A percentile compares a stretch with the other conserved stretches of the same genome.
Conservation (phyloP, 2,888 invertebrate genomes). For the Empis livida region DNA sequence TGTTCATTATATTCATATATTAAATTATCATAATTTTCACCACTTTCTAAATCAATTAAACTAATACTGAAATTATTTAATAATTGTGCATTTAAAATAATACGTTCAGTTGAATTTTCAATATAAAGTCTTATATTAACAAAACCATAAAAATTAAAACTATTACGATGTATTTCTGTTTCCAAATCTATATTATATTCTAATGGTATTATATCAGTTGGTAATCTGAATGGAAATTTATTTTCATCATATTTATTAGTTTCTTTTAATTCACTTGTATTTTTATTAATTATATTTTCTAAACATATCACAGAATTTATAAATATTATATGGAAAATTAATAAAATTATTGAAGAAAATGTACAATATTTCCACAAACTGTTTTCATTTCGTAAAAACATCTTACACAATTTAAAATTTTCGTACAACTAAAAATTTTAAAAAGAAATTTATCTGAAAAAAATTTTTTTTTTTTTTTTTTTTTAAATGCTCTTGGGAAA, state of each 20-base stretch:
- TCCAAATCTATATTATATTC: slow-evolving; percentile 40
- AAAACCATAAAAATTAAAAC: slow-evolving; percentile 30
- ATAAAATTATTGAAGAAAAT: too few relatives aligned
- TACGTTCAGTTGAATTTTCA: not conserved
- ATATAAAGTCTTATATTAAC: slow-evolving; percentile 25
- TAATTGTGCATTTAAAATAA: not conserved
- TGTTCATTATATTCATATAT: slow-evolving; percentile 18
- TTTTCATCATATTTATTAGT: not conserved
- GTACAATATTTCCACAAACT: too few relatives aligned
- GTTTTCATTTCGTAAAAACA: too few relatives aligned
- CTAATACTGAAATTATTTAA: not conserved
- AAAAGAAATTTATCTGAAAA: too few relatives aligned
- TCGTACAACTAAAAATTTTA: too few relatives aligned
- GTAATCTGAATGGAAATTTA: slow-evolving; percentile 26
- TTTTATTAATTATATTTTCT: not conserved
- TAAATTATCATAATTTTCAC: slow-evolving; percentile 19
- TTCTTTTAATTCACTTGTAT: not conserved
- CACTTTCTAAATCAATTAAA: slow-evolving; percentile 14
- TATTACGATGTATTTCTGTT: slow-evolving; percentile 35
- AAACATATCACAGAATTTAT: too few relatives aligned
- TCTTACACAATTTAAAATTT: too few relatives aligned
- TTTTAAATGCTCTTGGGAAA: too few relatives aligned
- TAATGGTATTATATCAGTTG: slow-evolving; percentile 37
- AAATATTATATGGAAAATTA: too few relatives aligned
- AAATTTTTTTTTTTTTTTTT: too few relatives aligned